phyloP scores from a whole-genome alignment of 2,888 invertebrate genomes.

The Polymixis flavicincta region DNA sequence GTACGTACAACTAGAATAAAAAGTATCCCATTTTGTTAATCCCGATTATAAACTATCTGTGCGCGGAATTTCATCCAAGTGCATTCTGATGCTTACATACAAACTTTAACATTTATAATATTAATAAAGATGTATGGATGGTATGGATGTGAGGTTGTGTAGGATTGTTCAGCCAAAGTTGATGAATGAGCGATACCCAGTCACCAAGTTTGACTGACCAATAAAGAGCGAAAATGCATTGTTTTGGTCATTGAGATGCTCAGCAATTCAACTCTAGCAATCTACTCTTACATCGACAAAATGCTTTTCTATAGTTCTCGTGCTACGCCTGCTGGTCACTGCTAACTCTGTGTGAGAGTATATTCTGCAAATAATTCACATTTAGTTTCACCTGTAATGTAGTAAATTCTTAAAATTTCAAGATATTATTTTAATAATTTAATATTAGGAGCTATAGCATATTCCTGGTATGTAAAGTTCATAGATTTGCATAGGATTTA shows the following conservation, averaged over 20 bases:
- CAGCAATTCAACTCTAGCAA: no score
- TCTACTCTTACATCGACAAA: no score
- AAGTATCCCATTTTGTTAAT: no score
- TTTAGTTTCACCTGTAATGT: neutral
- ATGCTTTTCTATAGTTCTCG: no score
- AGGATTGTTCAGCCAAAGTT: neutral
- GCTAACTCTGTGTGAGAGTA: neutral
- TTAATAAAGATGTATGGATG: no score
- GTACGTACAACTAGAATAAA: no score
- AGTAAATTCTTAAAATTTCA: neutral
- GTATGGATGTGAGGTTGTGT: no score
- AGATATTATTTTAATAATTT: neutral
- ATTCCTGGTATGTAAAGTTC: conserved; percentile 4
- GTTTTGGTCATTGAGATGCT: neutral
- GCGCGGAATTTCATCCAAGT: no score
- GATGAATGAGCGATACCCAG: neutral
- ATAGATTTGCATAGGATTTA: neutral
- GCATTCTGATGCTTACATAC: no score
- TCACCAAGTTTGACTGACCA: neutral
- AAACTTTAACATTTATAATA: no score
- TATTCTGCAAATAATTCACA: neutral
- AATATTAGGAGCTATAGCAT: neutral
- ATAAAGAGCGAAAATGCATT: neutral
- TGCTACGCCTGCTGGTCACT: no score
- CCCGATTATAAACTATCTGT: no score